These are phyloP conservation scores for Danio tinwini DNA, from an alignment of 2,797 vertebrate genomes.

Conservation along the genomic window DNA sequence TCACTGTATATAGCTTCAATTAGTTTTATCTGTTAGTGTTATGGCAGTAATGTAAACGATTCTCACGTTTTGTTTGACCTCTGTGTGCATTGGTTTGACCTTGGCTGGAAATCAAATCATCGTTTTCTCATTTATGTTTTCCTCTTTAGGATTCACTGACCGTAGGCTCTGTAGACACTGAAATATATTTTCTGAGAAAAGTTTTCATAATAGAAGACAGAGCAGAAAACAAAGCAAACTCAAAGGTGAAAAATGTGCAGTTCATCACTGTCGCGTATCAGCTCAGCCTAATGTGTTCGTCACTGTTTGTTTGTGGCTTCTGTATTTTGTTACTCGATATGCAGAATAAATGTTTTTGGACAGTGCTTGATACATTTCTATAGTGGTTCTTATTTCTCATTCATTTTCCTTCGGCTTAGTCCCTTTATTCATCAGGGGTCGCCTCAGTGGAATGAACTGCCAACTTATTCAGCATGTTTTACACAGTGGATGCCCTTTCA, in stretches of 20 bases:
- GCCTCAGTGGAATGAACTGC: no score
- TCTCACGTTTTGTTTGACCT: conserved; percentile 13
- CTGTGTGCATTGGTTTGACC: conserved; percentile 31
- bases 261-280: conserved; percentile 9
- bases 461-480: no score
- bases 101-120: background rate
- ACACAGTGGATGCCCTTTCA: no score
- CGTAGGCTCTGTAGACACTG: conserved; percentile 16
- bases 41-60: conserved; percentile 17
- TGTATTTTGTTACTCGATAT: conserved; percentile 60
- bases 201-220: conserved; percentile 15
- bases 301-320: conserved; percentile 51
- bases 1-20: conserved; percentile 20
- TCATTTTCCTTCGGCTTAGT: no score
- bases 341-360: conserved; percentile 51
- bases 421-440: no score
- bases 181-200: conserved; percentile 49
- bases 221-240: conserved; percentile 8
- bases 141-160: background rate
- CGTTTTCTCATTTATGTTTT: conserved; percentile 20
- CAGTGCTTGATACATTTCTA: conserved; percentile 6
- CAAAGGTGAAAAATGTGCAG: background rate
- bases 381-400: background rate
- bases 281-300: conserved; percentile 34
- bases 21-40: conserved; percentile 16